Evolutionary conservation across 1,140 invertebrate genomes (phyloP).

Genomic region (Hylaeus volcanicus): DNA sequence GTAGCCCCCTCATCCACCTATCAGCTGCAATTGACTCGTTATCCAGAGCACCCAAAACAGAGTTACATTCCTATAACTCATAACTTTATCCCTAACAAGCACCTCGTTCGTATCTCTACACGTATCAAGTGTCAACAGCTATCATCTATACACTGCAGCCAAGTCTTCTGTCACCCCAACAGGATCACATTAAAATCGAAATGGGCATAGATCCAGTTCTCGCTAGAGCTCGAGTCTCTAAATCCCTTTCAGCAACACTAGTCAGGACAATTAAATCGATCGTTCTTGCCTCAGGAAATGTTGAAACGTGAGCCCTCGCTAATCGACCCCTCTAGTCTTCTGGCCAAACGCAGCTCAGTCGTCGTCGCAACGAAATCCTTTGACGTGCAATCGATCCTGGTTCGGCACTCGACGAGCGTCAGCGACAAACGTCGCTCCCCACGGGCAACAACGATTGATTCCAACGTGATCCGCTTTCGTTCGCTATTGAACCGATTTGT

Average conservation of each 20-base stretch:
- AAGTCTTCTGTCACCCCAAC: too few species aligned
- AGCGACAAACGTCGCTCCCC: not conserved
- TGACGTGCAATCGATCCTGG: constrained; percentile 11
- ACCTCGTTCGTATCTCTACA: too few species aligned
- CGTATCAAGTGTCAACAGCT: too few species aligned
- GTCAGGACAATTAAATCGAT: constrained; percentile 28
- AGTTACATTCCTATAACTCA: too few species aligned
- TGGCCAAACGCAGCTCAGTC: constrained; percentile 17
- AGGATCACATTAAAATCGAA: too few species aligned
- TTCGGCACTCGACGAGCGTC: not conserved
- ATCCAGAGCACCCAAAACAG: too few species aligned
- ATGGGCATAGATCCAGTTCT: too few species aligned
- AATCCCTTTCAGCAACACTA: not conserved
- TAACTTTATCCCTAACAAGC: too few species aligned
- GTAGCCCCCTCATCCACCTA: too few species aligned
- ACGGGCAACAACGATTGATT: constrained; percentile 11
- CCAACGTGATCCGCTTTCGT: constrained; percentile 13
- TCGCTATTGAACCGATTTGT: not conserved
- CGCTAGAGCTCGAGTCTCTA: too few species aligned
- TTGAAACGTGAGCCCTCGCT: constrained; percentile 5
- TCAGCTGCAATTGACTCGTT: too few species aligned
- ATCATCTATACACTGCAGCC: too few species aligned
- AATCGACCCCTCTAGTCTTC: constrained; percentile 24
- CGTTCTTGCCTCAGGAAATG: constrained; percentile 21
- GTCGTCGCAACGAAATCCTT: constrained; percentile 26